Evolutionary conservation across 2,888 invertebrate genomes (phyloP), one percentile per base, ranked within the genome.

Genomic region (Eulithis testata): DNA sequence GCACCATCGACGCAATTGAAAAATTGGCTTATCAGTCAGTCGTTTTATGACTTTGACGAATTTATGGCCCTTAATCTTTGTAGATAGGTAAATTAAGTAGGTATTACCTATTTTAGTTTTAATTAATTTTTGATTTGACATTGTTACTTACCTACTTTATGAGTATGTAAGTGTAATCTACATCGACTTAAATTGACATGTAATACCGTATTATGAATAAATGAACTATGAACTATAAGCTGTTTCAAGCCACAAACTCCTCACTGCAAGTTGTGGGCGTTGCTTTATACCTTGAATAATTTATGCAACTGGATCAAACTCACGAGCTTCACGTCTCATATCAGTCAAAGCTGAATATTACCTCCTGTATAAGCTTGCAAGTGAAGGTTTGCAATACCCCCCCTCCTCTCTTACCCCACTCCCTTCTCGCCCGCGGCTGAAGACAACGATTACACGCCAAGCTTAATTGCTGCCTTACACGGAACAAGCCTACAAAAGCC

Each of bases 391-490:
- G 60, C 67, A 63, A 54, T 57, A 60, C 31, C 43, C 43, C 12
- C 12, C 31, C 50, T 14, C 36, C 45, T 51, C 5, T 55, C 21
- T 21, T 21, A 21, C 21, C 21, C 21, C 21, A 1, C 21, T 21
- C 27, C 43, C n/a, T 27, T 12, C 31, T 31, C 31, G 54, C 62
- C 60, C 55, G 44, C 57, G 47, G 44, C 61, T 54, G 37, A 59
- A 60, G 60, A 60, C 58, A 61, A 27, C 62, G 59, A 65, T 68
- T 68, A 68, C 50, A 63, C 60, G 60, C 65, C 14, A 44, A 27
- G 60, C 57, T 61, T 68, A 65, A 65, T 68, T 68, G 60, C 56
- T 21, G 55, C 64, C 47, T 53, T 47, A 64, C 64, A 59, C 60
- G 59, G 53, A 65, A 62, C 56, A 47, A 62, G 51, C 58, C 49